Percentiles rank a stretch among this genome's conserved stretches.
Conservation (phyloP, 2,888 invertebrate species). For the Morpho deidamia region DNA sequence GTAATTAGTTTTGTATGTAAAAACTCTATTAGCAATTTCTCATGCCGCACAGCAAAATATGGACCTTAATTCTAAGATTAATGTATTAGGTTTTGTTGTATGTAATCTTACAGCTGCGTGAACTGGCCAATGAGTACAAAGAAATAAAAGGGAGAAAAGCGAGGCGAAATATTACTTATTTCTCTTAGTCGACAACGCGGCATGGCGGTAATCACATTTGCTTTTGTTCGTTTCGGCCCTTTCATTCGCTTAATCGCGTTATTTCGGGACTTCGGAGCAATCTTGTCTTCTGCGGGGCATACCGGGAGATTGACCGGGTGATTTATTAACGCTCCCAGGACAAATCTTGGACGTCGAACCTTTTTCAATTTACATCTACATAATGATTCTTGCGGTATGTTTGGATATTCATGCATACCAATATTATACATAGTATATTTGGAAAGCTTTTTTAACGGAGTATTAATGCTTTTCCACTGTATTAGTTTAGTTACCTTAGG, state of each 20-base stretch:
- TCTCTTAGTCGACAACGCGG: conserved; percentile 65
- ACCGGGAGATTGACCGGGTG: conserved; percentile 21
- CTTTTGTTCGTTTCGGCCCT: conserved; percentile 74
- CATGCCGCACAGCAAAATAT: too few relatives aligned
- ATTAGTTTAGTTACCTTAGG: too few relatives aligned
- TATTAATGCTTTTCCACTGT: too few relatives aligned
- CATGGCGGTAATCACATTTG: conserved; percentile 74
- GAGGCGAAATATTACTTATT: conserved; percentile 68
- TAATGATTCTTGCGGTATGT: not conserved
- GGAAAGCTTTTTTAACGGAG: too few relatives aligned
- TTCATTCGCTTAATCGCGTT: conserved; percentile 76
- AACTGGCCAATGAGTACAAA: conserved; percentile 26
- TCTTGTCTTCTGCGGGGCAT: conserved; percentile 32
- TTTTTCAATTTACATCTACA: conserved; percentile 6
- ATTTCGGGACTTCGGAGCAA: conserved; percentile 64
- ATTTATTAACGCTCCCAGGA: conserved; percentile 19
- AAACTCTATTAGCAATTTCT: not conserved
- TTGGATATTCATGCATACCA: not conserved
- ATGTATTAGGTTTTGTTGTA: conserved; percentile 21
- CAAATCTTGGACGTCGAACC: conserved; percentile 4
- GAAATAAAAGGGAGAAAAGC: conserved; percentile 31
- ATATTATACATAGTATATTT: too few relatives aligned
- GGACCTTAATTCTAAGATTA: conserved; percentile 2
- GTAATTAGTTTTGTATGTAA: not conserved
- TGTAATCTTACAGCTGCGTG: conserved; percentile 26